A percentile compares a stretch with the other conserved stretches of the same genome.
Conservation (phyloP, 2,797 vertebrate genomes). For the Astyanax mexicanus region DNA sequence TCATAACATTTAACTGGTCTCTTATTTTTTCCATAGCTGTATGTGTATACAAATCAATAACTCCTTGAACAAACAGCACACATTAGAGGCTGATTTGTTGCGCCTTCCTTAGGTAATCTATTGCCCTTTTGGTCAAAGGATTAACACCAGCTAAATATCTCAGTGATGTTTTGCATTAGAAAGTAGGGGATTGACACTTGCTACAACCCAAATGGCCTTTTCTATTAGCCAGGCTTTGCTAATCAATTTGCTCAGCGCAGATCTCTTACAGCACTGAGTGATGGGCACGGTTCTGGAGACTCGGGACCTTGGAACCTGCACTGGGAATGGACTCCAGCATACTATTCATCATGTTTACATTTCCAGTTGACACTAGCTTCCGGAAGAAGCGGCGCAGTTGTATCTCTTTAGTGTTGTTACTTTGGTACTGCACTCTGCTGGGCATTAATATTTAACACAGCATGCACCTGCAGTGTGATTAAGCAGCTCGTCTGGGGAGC, state of each 20-base stretch:
- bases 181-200: too few species aligned
- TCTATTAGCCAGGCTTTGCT: not conserved
- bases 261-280: not conserved
- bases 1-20: too few species aligned
- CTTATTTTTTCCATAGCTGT: too few species aligned
- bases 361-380: not conserved
- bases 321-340: not conserved
- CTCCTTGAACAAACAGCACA: not conserved
- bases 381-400: not conserved
- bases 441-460: conserved; percentile 42
- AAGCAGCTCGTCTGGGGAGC: conserved; percentile 28
- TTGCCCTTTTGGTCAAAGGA: not conserved
- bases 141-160: not conserved
- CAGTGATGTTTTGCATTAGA: too few species aligned
- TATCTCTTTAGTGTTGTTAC: conserved; percentile 15
- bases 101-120: conserved; percentile 5
- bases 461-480: conserved; percentile 25
- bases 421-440: conserved; percentile 10
- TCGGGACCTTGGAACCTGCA: not conserved
- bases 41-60: too few species aligned
- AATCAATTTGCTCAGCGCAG: conserved; percentile 8
- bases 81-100: not conserved
- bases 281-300: not conserved
- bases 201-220: not conserved
- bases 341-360: not conserved